Evolutionary conservation across 2,113 vertebrate species (phyloP).

Genomic region (Ibidorhyncha struthersii): DNA sequence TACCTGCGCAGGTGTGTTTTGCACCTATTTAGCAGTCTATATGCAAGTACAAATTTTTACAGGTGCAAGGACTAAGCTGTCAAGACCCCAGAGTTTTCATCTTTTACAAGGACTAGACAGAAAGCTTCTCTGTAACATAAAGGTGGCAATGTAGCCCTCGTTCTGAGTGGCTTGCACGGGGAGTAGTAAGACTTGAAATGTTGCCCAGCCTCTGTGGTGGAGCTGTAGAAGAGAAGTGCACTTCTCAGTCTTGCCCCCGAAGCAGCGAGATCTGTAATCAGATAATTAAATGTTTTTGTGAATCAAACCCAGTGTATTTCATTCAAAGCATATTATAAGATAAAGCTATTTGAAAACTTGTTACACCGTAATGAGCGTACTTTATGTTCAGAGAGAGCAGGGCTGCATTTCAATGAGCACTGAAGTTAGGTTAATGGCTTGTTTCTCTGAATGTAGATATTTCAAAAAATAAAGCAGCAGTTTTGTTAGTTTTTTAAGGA

Average conservation of each 20-base stretch:
- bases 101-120: neutral
- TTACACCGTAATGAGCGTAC: neutral
- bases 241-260: neutral
- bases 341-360: conserved; percentile 31
- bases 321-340: conserved; percentile 28
- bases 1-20: neutral
- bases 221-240: conserved; percentile 1
- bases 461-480: neutral
- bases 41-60: neutral
- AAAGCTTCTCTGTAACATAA: neutral
- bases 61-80: neutral
- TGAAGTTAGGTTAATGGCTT: neutral
- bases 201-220: neutral
- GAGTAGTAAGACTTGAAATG: neutral
- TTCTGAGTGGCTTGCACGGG: neutral
- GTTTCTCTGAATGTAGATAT: conserved; percentile 7
- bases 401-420: neutral
- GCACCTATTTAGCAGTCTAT: neutral
- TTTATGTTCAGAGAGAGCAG: neutral
- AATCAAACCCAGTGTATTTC: conserved; percentile 37
- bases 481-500: neutral
- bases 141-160: neutral
- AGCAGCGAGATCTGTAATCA: conserved; percentile 34
- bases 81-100: neutral
- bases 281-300: conserved; percentile 59